A percentile compares a stretch with the other conserved stretches of the same genome.
phyloP scores from a whole-genome alignment of 2,797 vertebrate genomes.

The Trachops cirrhosus region DNA sequence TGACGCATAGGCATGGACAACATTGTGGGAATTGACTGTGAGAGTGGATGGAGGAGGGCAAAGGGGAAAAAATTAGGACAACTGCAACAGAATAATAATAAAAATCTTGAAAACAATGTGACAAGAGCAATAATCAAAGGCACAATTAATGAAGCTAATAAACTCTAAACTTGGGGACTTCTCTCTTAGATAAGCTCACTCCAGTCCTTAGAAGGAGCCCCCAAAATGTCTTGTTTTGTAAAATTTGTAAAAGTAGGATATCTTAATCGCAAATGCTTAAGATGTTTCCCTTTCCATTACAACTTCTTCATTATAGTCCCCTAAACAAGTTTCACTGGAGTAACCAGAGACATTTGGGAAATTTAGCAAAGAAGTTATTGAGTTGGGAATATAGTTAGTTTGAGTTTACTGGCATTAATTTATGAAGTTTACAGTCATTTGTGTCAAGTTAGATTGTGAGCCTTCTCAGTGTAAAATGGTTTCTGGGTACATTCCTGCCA shows the following conservation, averaged over 20 bases:
- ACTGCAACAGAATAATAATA: too few species aligned
- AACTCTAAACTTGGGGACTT: neutral
- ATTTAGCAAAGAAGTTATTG: neutral
- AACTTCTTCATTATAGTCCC: neutral
- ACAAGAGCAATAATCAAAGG: slow-evolving; percentile 22
- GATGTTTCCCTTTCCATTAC: neutral
- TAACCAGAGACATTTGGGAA: neutral
- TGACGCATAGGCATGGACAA: too few species aligned
- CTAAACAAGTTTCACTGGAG: neutral
- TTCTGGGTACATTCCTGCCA: neutral
- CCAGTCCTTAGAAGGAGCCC: neutral
- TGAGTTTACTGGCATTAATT: neutral
- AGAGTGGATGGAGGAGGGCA: too few species aligned
- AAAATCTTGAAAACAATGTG: too few species aligned
- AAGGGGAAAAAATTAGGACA: too few species aligned
- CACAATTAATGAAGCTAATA: neutral
- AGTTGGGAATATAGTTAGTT: neutral
- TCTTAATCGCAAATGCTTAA: neutral
- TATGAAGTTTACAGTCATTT: neutral
- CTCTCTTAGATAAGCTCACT: neutral
- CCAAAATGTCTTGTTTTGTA: neutral
- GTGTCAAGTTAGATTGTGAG: neutral
- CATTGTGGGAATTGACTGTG: too few species aligned
- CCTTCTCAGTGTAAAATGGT: neutral
- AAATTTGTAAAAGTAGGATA: neutral